Base-by-base conservation (phyloP, 2,113 vertebrate species). In the Dipodomys spectabilis region DNA sequence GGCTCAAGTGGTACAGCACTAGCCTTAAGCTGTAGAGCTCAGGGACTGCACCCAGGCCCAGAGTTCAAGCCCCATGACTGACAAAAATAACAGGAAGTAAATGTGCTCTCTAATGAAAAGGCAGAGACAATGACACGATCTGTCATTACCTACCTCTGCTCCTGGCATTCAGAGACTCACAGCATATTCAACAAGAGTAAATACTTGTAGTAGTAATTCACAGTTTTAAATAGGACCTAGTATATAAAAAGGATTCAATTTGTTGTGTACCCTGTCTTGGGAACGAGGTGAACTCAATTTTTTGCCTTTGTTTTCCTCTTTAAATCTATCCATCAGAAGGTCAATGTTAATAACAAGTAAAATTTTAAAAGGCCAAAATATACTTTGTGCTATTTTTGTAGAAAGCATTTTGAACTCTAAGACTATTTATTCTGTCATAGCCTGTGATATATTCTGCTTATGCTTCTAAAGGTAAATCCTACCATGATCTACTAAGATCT, bases 371-470 rank as follows among this genome's bases (percentile, higher is more conserved):
- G 7, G 22, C 7, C 90, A 28, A 69, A 68, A 28, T 67, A 30
- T 35, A 53, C 22, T 82, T 67, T 92, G 20, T 27, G 9, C 23
- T 94, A 57, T 88, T 45, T 71, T 73, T 25, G 35, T 22, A 44
- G 13, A 74, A 77, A 80, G 1, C 75, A 72, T 60, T 95, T 89
- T 82, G 27, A 74, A 93, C 30, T 49, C 20, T 64, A 9, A 82
- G 6, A 75, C 20, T 82, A 15, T 77, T 25, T 49, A 18, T 57
- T 69, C 10, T 30, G 49, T 73, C 32, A 79, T 44, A 86, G 32
- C 5, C 22, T 82, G 18, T 87, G 60, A 78, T 90, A 5, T 83
- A 90, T 82, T 96, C 88, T 90, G 35, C 8, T 93, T 82, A 80
- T 2, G 35, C 15, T 2, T 86, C 23, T 90, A 78, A 93, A 73